Conservation (phyloP, 1,140 invertebrate genomes). For the Solenopsis invicta region DNA sequence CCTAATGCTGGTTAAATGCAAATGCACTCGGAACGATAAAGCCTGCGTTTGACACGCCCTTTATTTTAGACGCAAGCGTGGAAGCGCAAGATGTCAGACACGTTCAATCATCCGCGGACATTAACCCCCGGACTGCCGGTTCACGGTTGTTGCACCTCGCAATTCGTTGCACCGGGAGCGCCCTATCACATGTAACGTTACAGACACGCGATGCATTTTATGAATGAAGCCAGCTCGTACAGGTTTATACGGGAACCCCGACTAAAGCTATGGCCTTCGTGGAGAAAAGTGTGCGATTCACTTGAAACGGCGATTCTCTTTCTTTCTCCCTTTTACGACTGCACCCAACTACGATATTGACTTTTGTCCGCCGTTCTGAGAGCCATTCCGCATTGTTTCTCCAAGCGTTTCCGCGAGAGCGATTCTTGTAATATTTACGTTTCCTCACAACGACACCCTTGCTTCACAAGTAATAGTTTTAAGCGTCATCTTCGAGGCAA, state of each 20-base stretch:
- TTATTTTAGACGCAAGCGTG: constrained; percentile 56
- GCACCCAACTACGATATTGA: constrained; percentile 34
- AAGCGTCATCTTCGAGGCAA: constrained; percentile 42
- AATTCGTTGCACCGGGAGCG: constrained; percentile 31
- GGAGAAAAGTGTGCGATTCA: constrained; percentile 44
- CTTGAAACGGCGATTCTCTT: constrained; percentile 17
- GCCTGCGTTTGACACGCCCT: constrained; percentile 51
- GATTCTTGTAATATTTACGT: constrained; percentile 55
- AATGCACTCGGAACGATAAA: constrained; percentile 3
- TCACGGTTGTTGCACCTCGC: constrained; percentile 61
- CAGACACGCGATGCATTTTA: constrained; percentile 64
- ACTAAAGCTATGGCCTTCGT: constrained; percentile 30
- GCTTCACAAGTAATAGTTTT: constrained; percentile 35
- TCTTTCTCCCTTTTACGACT: constrained; percentile 43
- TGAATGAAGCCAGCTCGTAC: constrained; percentile 54
- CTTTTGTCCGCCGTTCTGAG: constrained; percentile 35
- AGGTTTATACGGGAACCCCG: constrained; percentile 20
- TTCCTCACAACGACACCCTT: constrained; percentile 37
- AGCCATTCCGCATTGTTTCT: constrained; percentile 57
- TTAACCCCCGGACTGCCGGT: constrained; percentile 49
- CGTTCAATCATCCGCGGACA: constrained; percentile 52
- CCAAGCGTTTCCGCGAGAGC: constrained; percentile 15
- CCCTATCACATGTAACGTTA: constrained; percentile 56
- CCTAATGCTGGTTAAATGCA: constrained; percentile 7
- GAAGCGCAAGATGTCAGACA: constrained; percentile 58